Evolutionary conservation across 1,140 invertebrate genomes (phyloP).

Genomic region (Lordiphosa clarofinis): DNA sequence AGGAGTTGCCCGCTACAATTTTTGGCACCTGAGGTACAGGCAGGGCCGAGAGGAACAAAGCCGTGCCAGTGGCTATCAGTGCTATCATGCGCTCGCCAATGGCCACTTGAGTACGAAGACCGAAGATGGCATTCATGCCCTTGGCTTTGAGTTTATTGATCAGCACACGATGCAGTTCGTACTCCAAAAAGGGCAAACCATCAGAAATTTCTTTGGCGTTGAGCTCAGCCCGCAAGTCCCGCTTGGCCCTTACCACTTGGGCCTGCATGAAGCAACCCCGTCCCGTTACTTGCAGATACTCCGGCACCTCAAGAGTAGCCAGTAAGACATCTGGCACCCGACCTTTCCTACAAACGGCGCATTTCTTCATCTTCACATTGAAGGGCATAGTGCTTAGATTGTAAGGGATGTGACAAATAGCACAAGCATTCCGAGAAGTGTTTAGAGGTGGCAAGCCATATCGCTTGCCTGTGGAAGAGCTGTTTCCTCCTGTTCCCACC

Average conservation of each 20-base stretch:
- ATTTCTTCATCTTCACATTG: slow-evolving; percentile 82
- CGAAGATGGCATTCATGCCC: slow-evolving; percentile 96
- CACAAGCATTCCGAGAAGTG: slow-evolving; percentile 69
- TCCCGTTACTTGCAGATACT: slow-evolving; percentile 85
- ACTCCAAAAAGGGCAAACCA: slow-evolving; percentile 95
- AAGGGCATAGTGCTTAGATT: slow-evolving; percentile 86
- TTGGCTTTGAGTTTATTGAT: slow-evolving; percentile 95
- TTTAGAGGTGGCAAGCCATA: slow-evolving; percentile 44
- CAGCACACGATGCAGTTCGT: slow-evolving; percentile 94
- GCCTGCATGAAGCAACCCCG: slow-evolving; percentile 88
- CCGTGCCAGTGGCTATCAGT: slow-evolving; percentile 93
- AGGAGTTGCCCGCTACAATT: slow-evolving; percentile 84
- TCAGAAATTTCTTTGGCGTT: slow-evolving; percentile 97
- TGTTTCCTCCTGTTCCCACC: slow-evolving; percentile 35
- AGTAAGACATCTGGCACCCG: slow-evolving; percentile 95
- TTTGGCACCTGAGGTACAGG: slow-evolving; percentile 86
- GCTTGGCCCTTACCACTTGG: slow-evolving; percentile 89
- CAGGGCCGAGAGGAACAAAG: slow-evolving; percentile 87
- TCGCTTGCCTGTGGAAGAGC: slow-evolving; percentile 43
- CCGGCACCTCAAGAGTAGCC: slow-evolving; percentile 92
- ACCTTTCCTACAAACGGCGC: slow-evolving; percentile 86
- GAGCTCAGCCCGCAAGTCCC: slow-evolving; percentile 89
- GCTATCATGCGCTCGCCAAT: slow-evolving; percentile 93
- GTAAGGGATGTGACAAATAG: slow-evolving; percentile 91
- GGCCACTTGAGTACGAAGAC: slow-evolving; percentile 90